Evolutionary conservation across 2,797 vertebrate species (phyloP).

Genomic region (Neopelma chrysocephalum): DNA sequence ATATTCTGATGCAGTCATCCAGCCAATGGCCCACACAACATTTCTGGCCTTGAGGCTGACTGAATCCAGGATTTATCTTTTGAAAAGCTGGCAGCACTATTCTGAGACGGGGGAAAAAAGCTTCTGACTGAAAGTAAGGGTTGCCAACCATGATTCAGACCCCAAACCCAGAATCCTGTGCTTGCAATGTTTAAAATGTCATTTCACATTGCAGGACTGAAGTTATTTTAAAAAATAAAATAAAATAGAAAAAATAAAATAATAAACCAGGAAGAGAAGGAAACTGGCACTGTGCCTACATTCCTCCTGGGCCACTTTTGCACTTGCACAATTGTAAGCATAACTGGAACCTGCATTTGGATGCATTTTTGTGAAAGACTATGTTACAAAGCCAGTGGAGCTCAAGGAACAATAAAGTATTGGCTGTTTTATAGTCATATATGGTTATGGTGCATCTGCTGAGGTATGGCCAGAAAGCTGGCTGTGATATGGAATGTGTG

Average conservation of each 20-base stretch:
- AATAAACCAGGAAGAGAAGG: neutral
- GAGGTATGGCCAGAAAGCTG: neutral
- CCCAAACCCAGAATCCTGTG: neutral
- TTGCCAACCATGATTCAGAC: neutral
- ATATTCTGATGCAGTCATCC: neutral
- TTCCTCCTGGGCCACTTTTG: neutral
- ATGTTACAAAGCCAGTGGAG: neutral
- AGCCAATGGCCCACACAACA: neutral
- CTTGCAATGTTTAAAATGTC: neutral
- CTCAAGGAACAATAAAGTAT: neutral
- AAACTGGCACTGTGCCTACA: neutral
- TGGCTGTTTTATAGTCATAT: neutral
- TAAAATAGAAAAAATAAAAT: accelerated
- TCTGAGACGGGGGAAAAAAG: neutral
- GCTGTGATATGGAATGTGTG: conserved; percentile 35
- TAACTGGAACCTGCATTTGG: neutral
- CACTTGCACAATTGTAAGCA: neutral
- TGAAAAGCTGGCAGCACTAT: neutral
- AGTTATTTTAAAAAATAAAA: neutral
- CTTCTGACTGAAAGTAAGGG: neutral
- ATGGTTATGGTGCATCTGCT: neutral
- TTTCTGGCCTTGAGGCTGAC: neutral
- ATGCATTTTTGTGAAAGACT: neutral
- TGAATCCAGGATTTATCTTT: neutral
- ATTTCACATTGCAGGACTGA: neutral